These are phyloP conservation scores for Podarcis siculus DNA, from an alignment of 2,797 vertebrate species.

Conservation along the genomic window DNA sequence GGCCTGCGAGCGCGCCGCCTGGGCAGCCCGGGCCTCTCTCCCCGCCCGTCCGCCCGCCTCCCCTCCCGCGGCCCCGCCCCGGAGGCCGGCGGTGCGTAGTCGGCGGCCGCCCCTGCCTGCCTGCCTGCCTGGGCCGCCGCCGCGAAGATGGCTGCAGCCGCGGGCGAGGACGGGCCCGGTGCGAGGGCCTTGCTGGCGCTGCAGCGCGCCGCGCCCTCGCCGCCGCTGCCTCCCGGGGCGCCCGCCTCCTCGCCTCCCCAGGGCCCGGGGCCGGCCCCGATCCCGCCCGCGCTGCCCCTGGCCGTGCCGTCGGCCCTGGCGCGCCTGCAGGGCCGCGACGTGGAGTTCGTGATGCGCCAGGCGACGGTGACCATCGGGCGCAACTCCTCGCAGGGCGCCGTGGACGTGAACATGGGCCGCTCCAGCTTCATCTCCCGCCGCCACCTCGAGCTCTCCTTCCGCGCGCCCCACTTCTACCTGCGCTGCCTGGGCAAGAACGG, in stretches of 20 bases:
- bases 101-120: not conserved
- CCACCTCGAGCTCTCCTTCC: slow-evolving; percentile 92
- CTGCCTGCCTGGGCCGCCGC: slow-evolving; percentile 16
- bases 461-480: slow-evolving; percentile 90
- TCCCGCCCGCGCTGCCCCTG: slow-evolving; percentile 65
- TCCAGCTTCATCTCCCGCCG: slow-evolving; percentile 96
- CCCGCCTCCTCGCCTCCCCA: slow-evolving; percentile 58
- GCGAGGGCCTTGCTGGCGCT: slow-evolving; percentile 90
- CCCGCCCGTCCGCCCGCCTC: not conserved
- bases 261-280: slow-evolving; percentile 77
- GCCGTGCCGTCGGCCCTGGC: slow-evolving; percentile 86
- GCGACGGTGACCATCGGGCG: slow-evolving; percentile 93
- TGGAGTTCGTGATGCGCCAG: slow-evolving; percentile 97
- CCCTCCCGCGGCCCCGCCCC: slow-evolving; percentile 55
- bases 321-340: slow-evolving; percentile 94
- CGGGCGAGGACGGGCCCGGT: slow-evolving; percentile 88
- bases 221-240: slow-evolving; percentile 61
- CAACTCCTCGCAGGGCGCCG: slow-evolving; percentile 96
- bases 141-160: slow-evolving; percentile 90
- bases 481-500: slow-evolving; percentile 97
- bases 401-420: slow-evolving; percentile 97
- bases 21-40: no score
- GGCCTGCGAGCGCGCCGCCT: no score
- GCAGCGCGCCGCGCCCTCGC: slow-evolving; percentile 87
- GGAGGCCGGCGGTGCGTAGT: slow-evolving; percentile 65